Base-by-base conservation (phyloP, 2,113 vertebrate species). In the Amazona vittata region DNA sequence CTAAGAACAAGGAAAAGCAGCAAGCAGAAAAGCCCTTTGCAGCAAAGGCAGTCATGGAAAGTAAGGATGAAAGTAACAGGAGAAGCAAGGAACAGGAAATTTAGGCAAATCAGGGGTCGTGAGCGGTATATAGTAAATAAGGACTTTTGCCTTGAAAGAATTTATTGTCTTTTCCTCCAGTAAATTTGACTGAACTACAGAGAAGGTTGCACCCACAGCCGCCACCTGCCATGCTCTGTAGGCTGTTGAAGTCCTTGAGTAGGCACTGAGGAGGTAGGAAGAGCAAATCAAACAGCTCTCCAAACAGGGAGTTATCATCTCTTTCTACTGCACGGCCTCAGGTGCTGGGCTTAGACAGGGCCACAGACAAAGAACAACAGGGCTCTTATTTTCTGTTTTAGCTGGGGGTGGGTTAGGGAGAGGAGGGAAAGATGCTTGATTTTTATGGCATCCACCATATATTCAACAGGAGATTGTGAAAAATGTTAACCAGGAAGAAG, bases 401-500 rank as follows among this genome's bases (percentile, higher is more conserved):
- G 22, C 68, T 80, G 11, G 46, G 17, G 69, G 62, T 75, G 82
- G 37, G 39, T 26, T 12, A 52, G 18, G 47, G 46, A 80, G n/a
- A 73, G 33, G 25, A 89, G 29, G 59, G 11, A 79, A 79, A 77
- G 69, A 50, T 83, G 62, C 68, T 75, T 82, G 39, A 64, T 73
- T 88, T 88, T 35, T 14, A 53, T 57, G 41, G 50, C 35, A 75
- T 52, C 33, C 46, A 52, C 69, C 41, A 13, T 15, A 82, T 24
- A 41, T 73, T 47, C 24, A 68, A n/a, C 70, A 93, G 65, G 29
- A 41, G 24, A 63, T 29, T 44, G 24, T 47, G 80, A 94, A 65
- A 82, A 81, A 78, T 41, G 24, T 57, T 78, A 94, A 78, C 41
- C 22, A 69, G 57, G 52, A 89, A 82, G 52, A 95, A 91, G 35